Percentiles rank a stretch among this genome's conserved stretches.
Evolutionary conservation across 2,888 invertebrate species (phyloP).

Genomic region (Xanthia icteritia): DNA sequence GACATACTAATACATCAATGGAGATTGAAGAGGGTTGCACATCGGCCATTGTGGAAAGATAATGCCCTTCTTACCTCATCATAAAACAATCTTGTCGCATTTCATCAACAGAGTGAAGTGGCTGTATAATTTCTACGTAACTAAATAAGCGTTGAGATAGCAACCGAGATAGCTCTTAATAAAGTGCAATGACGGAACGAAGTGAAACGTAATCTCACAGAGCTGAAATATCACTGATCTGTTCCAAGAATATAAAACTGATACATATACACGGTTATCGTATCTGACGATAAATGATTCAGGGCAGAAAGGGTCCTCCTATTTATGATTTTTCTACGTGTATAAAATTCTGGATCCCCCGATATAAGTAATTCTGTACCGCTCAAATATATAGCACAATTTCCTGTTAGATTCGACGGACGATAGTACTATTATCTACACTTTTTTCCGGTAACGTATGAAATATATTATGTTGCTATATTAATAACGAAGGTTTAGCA

Average conservation of each 20-base stretch:
- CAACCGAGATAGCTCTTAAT: constrained; percentile 57
- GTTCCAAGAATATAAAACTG: constrained; percentile 52
- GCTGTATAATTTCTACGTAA: constrained; percentile 50
- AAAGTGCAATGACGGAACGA: constrained; percentile 49
- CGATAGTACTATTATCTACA: constrained; percentile 38
- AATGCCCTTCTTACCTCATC: background rate
- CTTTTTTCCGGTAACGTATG: constrained; percentile 13
- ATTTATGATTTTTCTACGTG: constrained; percentile 68
- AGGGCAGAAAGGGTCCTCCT: constrained; percentile 60
- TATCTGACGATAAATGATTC: constrained; percentile 65
- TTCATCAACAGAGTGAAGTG: constrained; percentile 45
- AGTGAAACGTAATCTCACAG: constrained; percentile 42
- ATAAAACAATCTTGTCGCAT: constrained; percentile 35
- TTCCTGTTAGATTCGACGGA: constrained; percentile 47
- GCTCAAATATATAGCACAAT: constrained; percentile 56
- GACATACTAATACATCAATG: constrained; percentile 31
- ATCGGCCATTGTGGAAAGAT: constrained; percentile 5
- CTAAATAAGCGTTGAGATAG: constrained; percentile 45
- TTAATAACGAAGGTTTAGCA: constrained; percentile 1
- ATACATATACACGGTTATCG: constrained; percentile 41
- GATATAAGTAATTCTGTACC: constrained; percentile 57
- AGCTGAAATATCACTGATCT: constrained; percentile 54
- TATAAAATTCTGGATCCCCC: constrained; percentile 53
- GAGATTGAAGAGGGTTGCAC: constrained; percentile 32
- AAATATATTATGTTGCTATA: constrained; percentile 13